Evolutionary conservation across 2,797 vertebrate genomes (phyloP).

Genomic region (Mormyrus hasselquistii): DNA sequence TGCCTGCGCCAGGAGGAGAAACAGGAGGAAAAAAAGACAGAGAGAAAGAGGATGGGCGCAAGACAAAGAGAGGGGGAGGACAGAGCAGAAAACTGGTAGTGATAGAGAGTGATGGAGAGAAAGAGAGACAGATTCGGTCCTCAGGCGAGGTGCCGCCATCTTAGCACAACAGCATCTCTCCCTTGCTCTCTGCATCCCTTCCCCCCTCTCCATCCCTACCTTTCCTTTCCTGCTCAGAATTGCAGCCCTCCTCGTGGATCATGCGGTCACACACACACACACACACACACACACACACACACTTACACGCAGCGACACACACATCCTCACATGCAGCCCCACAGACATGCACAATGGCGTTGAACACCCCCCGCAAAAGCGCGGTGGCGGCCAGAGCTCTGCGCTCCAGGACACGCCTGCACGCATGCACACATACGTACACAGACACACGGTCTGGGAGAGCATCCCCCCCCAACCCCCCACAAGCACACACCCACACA

Average conservation of each 20-base stretch:
- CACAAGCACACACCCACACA: not conserved
- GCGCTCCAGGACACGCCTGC: not conserved
- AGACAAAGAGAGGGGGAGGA: not conserved
- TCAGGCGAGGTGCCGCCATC: slow-evolving; percentile 52
- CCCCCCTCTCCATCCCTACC: not conserved
- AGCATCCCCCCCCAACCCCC: not conserved
- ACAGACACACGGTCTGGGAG: not conserved
- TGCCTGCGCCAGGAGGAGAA: slow-evolving; percentile 25
- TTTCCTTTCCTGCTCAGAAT: not conserved
- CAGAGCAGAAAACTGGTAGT: not conserved
- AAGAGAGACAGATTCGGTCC: slow-evolving; percentile 12
- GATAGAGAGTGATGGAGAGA: not conserved
- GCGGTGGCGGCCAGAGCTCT: not conserved
- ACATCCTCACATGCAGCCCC: not conserved
- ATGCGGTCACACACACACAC: not conserved
- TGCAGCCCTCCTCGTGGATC: not conserved
- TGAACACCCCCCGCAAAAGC: not conserved
- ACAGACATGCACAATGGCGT: not conserved
- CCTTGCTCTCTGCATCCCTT: slow-evolving; percentile 4
- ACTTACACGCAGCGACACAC: not conserved
- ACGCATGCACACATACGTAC: not conserved
- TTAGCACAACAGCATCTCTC: slow-evolving; percentile 35
- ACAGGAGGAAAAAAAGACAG: not conserved
- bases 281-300: not conserved
- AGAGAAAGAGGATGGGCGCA: slow-evolving; percentile 27